Percentiles rank a stretch among this genome's conserved stretches.
phyloP scores from a whole-genome alignment of 2,113 vertebrate genomes.

The Atrichornis clamosus region DNA sequence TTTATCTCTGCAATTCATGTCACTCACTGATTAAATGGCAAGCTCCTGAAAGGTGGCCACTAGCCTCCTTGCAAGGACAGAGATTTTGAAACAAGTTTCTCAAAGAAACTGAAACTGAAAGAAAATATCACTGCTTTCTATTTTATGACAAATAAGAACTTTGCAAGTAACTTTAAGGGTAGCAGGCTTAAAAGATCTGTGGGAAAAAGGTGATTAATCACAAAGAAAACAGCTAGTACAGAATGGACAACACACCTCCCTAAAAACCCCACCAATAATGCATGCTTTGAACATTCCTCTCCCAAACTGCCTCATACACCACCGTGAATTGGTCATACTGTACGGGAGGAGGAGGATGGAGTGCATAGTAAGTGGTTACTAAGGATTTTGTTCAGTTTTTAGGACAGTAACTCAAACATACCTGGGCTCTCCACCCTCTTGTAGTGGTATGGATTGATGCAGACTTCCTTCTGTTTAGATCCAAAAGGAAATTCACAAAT shows the following conservation, averaged over 20 bases:
- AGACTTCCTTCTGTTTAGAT: conserved; percentile 99
- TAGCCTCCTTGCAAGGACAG: not conserved
- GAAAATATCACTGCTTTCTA: not conserved
- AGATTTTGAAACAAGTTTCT: not conserved
- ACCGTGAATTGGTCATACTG: not conserved
- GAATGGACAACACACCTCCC: not conserved
- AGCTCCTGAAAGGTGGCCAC: not conserved
- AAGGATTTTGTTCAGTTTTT: not conserved
- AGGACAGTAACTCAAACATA: conserved; percentile 51
- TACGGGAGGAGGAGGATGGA: not conserved
- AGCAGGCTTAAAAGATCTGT: not conserved
- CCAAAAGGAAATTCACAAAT: conserved; percentile 98
- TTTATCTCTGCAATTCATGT: not conserved
- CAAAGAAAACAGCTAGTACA: not conserved
- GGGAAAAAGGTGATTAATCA: not conserved
- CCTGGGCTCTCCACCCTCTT: conserved; percentile 97
- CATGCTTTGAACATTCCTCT: not conserved
- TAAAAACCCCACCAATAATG: not conserved
- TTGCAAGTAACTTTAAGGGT: not conserved
- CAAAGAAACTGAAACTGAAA: not conserved
- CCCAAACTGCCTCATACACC: not conserved
- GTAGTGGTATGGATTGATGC: conserved; percentile 99
- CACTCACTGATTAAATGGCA: not conserved
- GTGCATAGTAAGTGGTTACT: not conserved
- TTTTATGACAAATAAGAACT: not conserved